Evolutionary conservation across 2,888 invertebrate genomes (phyloP), one percentile per base, ranked within the genome.

Genomic region (Caradrina kadenii): DNA sequence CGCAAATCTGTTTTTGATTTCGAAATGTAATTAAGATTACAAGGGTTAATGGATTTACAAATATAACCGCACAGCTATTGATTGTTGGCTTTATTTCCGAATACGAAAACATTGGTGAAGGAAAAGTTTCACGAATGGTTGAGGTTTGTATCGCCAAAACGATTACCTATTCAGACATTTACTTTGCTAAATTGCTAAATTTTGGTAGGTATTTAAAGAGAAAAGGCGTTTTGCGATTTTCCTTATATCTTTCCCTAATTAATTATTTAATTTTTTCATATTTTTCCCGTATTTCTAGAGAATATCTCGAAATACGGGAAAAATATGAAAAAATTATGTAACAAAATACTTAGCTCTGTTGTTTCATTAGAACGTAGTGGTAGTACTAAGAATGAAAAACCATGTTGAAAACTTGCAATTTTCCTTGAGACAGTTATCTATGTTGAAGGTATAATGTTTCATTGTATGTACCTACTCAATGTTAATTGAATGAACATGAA

Each of bases 1-100:
- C 6, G 53, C 50, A 71, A 80, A 82, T 80, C 63, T 62, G 63
- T 66, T 71, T 82, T 80, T 80, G 69, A 72, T 76, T 83, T 67
- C 31, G 45, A 50, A 53, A 48, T 50, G 53, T 69, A 68, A 59
- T 67, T 56, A 54, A 35, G 50, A 21, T 67, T 69, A 50, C 54
- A 54, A 60, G 53, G 54, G 54, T 64, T 49, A 42, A 53, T 26
- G 26, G 17, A 22, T 17, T 19, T 42, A 53, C 52, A 67, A 59
- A 66, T 62, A 52, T 52, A n/a, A 56, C 48, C 22, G 1, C 35
- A 53, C 4, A 21, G 6, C 60, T 48, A 39, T 64, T 59, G 45
- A 19, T 54, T 56, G 39, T 39, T 31, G 2, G 19, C 10, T 11
- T 15, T 49, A 22, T 75, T 68, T 71, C n/a, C 49, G 6, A 21